These are phyloP conservation scores for Xylota sylvarum DNA, from an alignment of 2,888 invertebrate species.

Conservation along the genomic window DNA sequence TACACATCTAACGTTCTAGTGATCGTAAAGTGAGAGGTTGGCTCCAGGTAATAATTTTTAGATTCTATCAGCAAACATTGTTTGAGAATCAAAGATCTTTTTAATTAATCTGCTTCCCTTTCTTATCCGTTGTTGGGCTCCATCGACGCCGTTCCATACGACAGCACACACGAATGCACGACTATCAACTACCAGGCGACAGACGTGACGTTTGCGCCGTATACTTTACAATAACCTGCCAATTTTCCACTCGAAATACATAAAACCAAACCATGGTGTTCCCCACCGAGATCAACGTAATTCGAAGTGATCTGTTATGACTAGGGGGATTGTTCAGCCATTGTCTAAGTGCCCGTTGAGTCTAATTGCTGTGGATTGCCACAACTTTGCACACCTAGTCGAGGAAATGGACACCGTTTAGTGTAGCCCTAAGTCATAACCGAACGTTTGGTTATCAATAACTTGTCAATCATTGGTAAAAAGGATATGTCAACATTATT, in stretches of 20 bases:
- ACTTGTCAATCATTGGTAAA: slow-evolving; percentile 23
- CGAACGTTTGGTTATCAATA: background rate
- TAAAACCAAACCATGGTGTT: background rate
- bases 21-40: background rate
- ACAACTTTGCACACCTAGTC: slow-evolving; percentile 1
- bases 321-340: slow-evolving; percentile 2
- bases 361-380: slow-evolving; percentile 57
- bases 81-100: background rate
- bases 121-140: background rate
- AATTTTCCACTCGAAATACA: background rate
- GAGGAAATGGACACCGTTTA: background rate
- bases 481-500: slow-evolving; percentile 38
- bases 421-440: background rate
- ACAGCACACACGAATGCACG: background rate
- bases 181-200: background rate
- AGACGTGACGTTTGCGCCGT: slow-evolving; percentile 2
- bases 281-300: background rate
- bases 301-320: slow-evolving; percentile 25
- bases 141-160: background rate
- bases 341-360: slow-evolving; percentile 24
- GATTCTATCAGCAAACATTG: background rate
- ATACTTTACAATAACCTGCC: background rate
- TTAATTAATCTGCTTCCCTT: slow-evolving; percentile 5
- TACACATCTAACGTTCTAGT: background rate
- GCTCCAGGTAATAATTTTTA: background rate